Conservation (phyloP, 2,888 invertebrate species). For the Ganaspis brasiliensis region DNA sequence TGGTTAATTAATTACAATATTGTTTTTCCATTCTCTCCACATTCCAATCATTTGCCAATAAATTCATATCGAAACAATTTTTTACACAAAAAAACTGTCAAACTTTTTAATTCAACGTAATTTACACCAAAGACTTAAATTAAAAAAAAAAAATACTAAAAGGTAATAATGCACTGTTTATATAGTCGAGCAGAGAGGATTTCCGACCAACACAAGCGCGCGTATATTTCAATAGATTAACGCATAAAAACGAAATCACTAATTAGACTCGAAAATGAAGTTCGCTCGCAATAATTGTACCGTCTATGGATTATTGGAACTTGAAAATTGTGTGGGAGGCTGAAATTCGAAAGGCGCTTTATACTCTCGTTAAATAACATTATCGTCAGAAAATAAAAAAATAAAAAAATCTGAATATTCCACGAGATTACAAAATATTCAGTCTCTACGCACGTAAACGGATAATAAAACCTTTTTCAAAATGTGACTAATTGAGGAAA, state of each 20-base stretch:
- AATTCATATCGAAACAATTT: too few species aligned
- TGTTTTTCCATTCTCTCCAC: too few species aligned
- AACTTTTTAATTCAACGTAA: too few species aligned
- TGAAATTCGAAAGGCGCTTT: slow-evolving; percentile 30
- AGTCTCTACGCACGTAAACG: neutral
- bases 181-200: too few species aligned
- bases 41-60: too few species aligned
- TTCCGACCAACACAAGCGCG: too few species aligned
- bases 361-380: slow-evolving; percentile 15
- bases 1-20: too few species aligned
- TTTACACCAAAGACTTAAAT: too few species aligned
- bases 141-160: too few species aligned
- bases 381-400: slow-evolving; percentile 4
- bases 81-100: too few species aligned
- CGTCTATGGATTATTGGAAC: slow-evolving; percentile 15
- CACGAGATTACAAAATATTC: slow-evolving; percentile 14
- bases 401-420: slow-evolving; percentile 18
- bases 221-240: neutral
- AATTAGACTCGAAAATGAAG: slow-evolving; percentile 24
- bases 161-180: too few species aligned
- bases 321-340: neutral
- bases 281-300: slow-evolving; percentile 22
- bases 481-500: slow-evolving; percentile 30
- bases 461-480: slow-evolving; percentile 12
- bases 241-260: slow-evolving; percentile 12